Conservation (phyloP, 2,113 vertebrate species). For the Ceratotherium simum region DNA sequence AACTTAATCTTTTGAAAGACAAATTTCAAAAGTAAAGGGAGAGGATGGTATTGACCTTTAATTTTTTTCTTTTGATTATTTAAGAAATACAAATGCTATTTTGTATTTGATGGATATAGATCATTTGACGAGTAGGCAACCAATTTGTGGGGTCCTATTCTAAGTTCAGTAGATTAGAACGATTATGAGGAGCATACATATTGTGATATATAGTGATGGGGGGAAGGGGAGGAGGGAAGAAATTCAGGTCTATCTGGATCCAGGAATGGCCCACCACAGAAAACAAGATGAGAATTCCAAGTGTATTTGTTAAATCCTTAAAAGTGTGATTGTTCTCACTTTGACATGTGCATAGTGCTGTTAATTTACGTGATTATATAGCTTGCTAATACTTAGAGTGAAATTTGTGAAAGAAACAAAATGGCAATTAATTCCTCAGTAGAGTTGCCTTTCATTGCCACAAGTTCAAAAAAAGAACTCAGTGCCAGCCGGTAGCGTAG, state of each 20-base stretch:
- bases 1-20: conserved; percentile 36
- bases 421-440: neutral
- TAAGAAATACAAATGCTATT: neutral
- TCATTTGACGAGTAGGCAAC: neutral
- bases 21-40: conserved; percentile 24
- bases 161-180: neutral
- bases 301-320: neutral
- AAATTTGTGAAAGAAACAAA: neutral
- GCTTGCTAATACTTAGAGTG: neutral
- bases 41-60: neutral
- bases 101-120: neutral
- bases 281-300: neutral
- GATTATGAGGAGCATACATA: neutral
- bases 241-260: neutral
- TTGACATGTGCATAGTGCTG: neutral
- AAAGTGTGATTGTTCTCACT: neutral
- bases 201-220: neutral
- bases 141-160: neutral
- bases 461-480: neutral
- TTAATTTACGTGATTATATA: neutral
- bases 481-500: too few relatives aligned
- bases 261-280: neutral
- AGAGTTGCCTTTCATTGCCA: neutral
- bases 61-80: conserved; percentile 21
- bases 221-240: too few relatives aligned